A percentile compares a stretch with the other conserved stretches of the same genome.
phyloP scores from a whole-genome alignment of 2,888 invertebrate species.

The Stenurella melanura region DNA sequence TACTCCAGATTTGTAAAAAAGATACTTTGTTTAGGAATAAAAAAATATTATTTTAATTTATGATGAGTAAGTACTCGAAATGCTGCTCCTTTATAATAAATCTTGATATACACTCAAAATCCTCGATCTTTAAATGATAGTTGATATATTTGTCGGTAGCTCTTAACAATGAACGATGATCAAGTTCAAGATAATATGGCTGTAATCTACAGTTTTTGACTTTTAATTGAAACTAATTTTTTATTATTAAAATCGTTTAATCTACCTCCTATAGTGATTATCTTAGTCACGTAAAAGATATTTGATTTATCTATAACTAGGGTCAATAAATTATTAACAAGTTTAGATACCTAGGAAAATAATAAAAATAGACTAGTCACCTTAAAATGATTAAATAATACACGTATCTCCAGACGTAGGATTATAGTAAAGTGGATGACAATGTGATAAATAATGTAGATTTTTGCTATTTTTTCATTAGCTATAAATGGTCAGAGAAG shows the following conservation, averaged over 20 bases:
- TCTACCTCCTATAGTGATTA: background rate
- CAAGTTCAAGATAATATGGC: background rate
- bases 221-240: background rate
- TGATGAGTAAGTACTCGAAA: too few relatives aligned
- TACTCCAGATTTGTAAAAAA: too few relatives aligned
- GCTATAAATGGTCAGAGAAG: too few relatives aligned
- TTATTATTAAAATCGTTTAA: background rate
- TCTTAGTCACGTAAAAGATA: background rate
- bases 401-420: conserved; percentile 2
- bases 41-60: too few relatives aligned
- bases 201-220: background rate
- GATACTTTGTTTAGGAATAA: too few relatives aligned
- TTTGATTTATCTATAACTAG: background rate
- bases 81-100: too few relatives aligned
- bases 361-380: background rate
- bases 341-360: background rate
- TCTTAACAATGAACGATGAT: background rate
- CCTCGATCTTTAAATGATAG: too few relatives aligned
- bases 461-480: too few relatives aligned
- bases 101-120: too few relatives aligned
- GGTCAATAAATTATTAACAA: background rate
- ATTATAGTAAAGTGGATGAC: background rate
- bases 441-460: background rate
- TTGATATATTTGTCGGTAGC: background rate
- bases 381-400: background rate